Conservation (phyloP, 2,113 vertebrate genomes). For the Dascyllus trimaculatus region DNA sequence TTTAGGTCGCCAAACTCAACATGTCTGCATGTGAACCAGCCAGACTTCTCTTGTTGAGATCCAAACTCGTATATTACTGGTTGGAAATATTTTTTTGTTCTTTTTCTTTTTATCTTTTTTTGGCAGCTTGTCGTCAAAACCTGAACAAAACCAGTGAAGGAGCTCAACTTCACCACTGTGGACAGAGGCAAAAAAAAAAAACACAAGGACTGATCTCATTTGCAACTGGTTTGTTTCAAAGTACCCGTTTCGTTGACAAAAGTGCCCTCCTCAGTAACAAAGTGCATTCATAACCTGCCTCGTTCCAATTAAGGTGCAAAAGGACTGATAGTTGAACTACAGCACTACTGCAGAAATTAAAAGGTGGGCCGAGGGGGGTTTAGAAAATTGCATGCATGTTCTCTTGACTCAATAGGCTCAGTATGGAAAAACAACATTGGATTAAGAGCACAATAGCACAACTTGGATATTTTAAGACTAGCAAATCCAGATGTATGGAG, state of each 20-base stretch:
- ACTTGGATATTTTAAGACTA: conserved; percentile 45
- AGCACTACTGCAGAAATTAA: conserved; percentile 51
- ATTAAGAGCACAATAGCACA: conserved; percentile 32
- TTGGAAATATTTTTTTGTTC: not conserved
- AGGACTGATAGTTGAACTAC: conserved; percentile 61
- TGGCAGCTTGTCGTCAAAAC: conserved; percentile 82
- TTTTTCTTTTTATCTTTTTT: conserved; percentile 49
- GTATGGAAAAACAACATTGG: conserved; percentile 38
- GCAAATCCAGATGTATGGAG: conserved; percentile 53
- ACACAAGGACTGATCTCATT: conserved; percentile 72
- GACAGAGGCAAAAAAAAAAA: conserved; percentile 32
- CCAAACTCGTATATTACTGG: conserved; percentile 22
- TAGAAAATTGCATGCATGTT: conserved; percentile 36
- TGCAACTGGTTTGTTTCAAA: conserved; percentile 78
- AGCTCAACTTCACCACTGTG: conserved; percentile 49
- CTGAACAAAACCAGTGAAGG: conserved; percentile 64
- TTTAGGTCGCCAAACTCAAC: conserved; percentile 62
- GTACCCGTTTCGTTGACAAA: conserved; percentile 87
- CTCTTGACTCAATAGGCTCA: conserved; percentile 46
- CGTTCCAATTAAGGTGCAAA: conserved; percentile 82
- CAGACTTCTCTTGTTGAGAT: conserved; percentile 52
- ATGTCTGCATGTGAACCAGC: conserved; percentile 31
- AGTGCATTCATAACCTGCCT: conserved; percentile 84
- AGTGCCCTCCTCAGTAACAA: conserved; percentile 85
- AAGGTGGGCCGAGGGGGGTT: not conserved